Evolutionary conservation across 2,888 invertebrate genomes (phyloP).

Genomic region (Eustalomyia histrio): DNA sequence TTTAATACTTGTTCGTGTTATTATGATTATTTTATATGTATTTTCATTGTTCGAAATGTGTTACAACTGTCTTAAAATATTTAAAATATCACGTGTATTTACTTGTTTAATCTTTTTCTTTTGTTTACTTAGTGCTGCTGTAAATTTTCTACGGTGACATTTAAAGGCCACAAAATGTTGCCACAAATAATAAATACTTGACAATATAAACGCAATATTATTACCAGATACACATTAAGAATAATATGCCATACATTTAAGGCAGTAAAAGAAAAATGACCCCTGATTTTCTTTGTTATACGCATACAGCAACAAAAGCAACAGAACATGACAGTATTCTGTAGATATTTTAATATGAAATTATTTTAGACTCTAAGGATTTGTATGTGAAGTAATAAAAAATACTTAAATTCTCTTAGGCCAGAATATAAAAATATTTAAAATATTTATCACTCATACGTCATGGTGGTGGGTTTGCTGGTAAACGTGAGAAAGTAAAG

Average conservation of each 20-base stretch:
- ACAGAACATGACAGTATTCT: not conserved
- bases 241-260: constrained; percentile 11
- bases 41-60: constrained; percentile 18
- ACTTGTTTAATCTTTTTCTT: not conserved
- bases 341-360: not conserved
- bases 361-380: constrained; percentile 7
- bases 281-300: constrained; percentile 8
- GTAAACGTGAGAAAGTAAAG: not conserved
- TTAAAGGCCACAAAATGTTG: constrained; percentile 46
- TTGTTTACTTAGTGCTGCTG: not conserved
- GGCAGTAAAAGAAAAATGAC: not conserved
- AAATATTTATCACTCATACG: constrained; percentile 44
- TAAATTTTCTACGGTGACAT: constrained; percentile 31
- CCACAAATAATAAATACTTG: constrained; percentile 44
- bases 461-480: not conserved
- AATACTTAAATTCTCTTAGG: constrained; percentile 30
- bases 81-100: constrained; percentile 8
- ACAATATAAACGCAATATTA: constrained; percentile 43
- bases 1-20: constrained; percentile 25
- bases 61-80: constrained; percentile 8
- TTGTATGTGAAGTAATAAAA: constrained; percentile 11
- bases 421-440: constrained; percentile 18
- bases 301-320: not conserved
- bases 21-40: constrained; percentile 28
- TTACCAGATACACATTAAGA: not conserved